Conservation (phyloP, 2,888 invertebrate species). For the Cylloceria caligata region DNA sequence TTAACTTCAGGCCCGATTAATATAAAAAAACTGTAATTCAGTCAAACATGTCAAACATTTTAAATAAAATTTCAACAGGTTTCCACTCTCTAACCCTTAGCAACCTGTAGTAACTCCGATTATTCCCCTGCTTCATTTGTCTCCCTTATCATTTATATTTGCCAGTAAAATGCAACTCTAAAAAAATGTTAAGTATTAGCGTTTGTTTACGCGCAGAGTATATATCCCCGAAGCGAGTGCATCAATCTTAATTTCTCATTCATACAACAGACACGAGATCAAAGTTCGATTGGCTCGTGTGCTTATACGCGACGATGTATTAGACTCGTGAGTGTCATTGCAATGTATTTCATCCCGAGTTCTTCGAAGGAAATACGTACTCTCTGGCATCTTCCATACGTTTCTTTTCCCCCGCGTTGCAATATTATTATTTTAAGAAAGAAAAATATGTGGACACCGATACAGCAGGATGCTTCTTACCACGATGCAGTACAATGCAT, state of each 20-base stretch:
- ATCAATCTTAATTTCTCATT: slow-evolving; percentile 56
- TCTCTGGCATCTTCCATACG: slow-evolving; percentile 17
- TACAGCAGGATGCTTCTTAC: slow-evolving; percentile 41
- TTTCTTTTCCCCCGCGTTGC: not conserved
- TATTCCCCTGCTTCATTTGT: not conserved
- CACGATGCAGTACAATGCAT: not conserved
- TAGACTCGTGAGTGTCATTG: slow-evolving; percentile 38
- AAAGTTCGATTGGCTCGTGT: slow-evolving; percentile 64
- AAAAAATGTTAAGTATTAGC: slow-evolving; percentile 26
- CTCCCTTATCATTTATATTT: no score
- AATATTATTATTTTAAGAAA: slow-evolving; percentile 65
- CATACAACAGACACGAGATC: slow-evolving; percentile 54
- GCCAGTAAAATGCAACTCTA: not conserved
- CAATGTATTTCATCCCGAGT: slow-evolving; percentile 56
- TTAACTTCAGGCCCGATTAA: no score
- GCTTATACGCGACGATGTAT: not conserved
- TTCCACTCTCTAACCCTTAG: no score
- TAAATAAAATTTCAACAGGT: no score
- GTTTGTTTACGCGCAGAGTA: slow-evolving; percentile 3
- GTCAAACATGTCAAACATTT: no score
- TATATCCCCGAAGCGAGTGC: slow-evolving; percentile 28
- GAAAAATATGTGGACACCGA: slow-evolving; percentile 62
- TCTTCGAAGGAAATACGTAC: slow-evolving; percentile 43
- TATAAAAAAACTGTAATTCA: no score
- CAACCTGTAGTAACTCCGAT: not conserved